A percentile compares a stretch with the other conserved stretches of the same genome.
These are phyloP conservation scores for Xiphophorus couchianus DNA, from an alignment of 2,113 vertebrate genomes.

Conservation along the genomic window DNA sequence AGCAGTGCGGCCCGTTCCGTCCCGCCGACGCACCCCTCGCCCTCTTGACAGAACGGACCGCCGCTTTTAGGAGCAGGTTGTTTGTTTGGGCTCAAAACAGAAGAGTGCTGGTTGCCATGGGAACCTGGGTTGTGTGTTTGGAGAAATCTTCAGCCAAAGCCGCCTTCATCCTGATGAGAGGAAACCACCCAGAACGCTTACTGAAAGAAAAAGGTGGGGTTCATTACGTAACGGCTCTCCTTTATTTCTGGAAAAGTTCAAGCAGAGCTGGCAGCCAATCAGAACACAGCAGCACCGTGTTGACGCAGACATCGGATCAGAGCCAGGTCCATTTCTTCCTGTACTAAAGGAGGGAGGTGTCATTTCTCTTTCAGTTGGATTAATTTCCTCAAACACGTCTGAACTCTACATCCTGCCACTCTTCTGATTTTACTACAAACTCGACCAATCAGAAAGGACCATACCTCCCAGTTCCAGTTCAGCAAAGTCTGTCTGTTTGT, in stretches of 20 bases:
- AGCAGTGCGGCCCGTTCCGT: slow-evolving; percentile 57
- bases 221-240: slow-evolving; percentile 47
- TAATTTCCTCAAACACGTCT: background rate
- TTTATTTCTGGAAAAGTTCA: slow-evolving; percentile 47
- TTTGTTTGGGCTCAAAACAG: slow-evolving; percentile 48
- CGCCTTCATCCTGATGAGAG: slow-evolving; percentile 60
- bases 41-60: slow-evolving; percentile 32
- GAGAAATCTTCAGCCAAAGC: slow-evolving; percentile 57
- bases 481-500: background rate
- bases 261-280: slow-evolving; percentile 13
- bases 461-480: no score
- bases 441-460: no score
- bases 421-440: background rate
- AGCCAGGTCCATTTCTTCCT: slow-evolving; percentile 2
- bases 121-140: slow-evolving; percentile 39
- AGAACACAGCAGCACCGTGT: slow-evolving; percentile 29
- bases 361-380: background rate
- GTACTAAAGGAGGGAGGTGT: background rate
- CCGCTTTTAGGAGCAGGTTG: slow-evolving; percentile 40
- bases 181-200: slow-evolving; percentile 59
- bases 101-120: slow-evolving; percentile 30
- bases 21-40: slow-evolving; percentile 26
- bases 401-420: background rate
- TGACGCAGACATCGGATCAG: slow-evolving; percentile 38
- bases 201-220: slow-evolving; percentile 43